phyloP scores from a whole-genome alignment of 2,797 vertebrate species.

The Micrastur ruficollis region DNA sequence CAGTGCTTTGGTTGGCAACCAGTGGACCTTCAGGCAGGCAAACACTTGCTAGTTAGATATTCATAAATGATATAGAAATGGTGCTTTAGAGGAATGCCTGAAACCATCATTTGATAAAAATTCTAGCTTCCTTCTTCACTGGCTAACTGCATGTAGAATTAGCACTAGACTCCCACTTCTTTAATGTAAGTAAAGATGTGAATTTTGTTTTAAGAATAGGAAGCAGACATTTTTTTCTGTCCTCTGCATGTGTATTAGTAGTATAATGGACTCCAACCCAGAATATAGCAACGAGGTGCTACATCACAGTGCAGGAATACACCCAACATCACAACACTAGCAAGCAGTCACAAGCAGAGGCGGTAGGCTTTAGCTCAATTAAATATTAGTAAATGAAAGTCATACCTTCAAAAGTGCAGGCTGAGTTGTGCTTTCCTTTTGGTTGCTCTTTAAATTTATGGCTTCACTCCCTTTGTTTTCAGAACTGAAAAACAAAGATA shows the following conservation, averaged over 20 bases:
- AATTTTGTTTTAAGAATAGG: background rate
- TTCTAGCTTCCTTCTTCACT: background rate
- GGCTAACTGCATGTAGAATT: background rate
- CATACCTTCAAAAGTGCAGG: constrained; percentile 73
- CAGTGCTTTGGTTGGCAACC: background rate
- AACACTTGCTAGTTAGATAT: background rate
- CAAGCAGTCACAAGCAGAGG: background rate
- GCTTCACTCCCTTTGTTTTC: constrained; percentile 72
- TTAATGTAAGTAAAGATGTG: rapidly evolving
- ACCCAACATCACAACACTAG: background rate
- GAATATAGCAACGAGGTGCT: background rate
- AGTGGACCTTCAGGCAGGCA: background rate
- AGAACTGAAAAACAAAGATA: constrained; percentile 76
- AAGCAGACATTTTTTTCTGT: background rate
- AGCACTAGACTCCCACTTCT: background rate
- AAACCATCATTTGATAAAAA: background rate
- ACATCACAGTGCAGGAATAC: background rate
- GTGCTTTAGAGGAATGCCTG: background rate
- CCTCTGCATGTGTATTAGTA: background rate
- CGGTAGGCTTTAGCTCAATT: background rate
- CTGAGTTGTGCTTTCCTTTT: constrained; percentile 69
- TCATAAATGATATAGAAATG: background rate
- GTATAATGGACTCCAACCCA: background rate
- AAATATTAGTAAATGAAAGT: background rate
- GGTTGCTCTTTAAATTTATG: constrained; percentile 48